A percentile compares a stretch with the other conserved stretches of the same genome.
Conservation (phyloP, 2,888 invertebrate species). For the Rhagonycha lutea region DNA sequence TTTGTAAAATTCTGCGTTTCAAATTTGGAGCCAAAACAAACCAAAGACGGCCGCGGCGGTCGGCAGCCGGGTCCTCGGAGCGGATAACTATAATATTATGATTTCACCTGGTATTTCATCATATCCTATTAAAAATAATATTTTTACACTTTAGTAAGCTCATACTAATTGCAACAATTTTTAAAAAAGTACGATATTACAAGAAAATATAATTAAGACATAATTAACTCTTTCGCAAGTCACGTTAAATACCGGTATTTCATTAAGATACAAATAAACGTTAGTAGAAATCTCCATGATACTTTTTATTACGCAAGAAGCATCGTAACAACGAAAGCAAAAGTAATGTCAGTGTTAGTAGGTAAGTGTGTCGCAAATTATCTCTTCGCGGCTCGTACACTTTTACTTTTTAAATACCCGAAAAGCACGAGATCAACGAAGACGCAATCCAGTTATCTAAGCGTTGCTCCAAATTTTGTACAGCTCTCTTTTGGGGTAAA, state of each 20-base stretch:
- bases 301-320: slow-evolving; percentile 7
- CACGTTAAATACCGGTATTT: slow-evolving; percentile 9
- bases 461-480: not conserved
- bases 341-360: slow-evolving; percentile 19
- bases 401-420: not conserved
- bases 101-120: not conserved
- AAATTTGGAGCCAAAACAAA: not conserved
- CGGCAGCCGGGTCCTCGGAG: not conserved
- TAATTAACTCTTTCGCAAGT: slow-evolving; percentile 12
- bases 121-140: not conserved
- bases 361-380: slow-evolving; percentile 14
- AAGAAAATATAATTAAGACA: slow-evolving; percentile 8
- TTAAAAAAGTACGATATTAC: slow-evolving; percentile 1
- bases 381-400: not conserved
- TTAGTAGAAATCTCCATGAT: slow-evolving; percentile 10
- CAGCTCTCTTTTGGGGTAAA: no score
- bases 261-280: slow-evolving; percentile 1
- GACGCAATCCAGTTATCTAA: no score
- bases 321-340: slow-evolving; percentile 19
- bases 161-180: not conserved
- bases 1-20: not conserved
- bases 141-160: not conserved
- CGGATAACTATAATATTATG: not conserved
- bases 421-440: not conserved
- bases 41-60: no score